Percentiles rank a stretch among this genome's conserved stretches.
Conservation (phyloP, 2,113 vertebrate species). For the Aspidoscelis tigris region DNA sequence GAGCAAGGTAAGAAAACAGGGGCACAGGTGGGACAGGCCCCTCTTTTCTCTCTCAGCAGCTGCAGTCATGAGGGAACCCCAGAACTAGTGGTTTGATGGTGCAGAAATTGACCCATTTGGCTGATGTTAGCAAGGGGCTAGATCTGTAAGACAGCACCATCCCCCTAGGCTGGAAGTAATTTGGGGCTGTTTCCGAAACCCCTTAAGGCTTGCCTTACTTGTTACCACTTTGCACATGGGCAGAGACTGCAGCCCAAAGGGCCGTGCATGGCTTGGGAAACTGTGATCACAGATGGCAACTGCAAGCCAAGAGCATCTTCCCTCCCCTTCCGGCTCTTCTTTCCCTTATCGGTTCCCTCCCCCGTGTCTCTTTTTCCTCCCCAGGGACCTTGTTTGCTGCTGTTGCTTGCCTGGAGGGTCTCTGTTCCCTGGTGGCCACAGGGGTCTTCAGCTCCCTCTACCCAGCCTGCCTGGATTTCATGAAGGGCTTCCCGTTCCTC, state of each 20-base stretch:
- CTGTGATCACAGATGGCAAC: too few relatives aligned
- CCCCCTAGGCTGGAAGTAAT: neutral
- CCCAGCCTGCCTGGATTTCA: constrained; percentile 87
- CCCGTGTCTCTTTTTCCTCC: neutral
- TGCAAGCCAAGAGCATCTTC: too few relatives aligned
- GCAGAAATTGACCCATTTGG: too few relatives aligned
- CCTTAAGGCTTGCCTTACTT: too few relatives aligned
- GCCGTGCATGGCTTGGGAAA: neutral
- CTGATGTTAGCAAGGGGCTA: neutral
- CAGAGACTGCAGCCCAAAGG: too few relatives aligned
- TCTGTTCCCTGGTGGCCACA: constrained; percentile 83
- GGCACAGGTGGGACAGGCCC: too few relatives aligned
- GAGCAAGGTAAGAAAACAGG: constrained; percentile 85
- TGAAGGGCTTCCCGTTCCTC: constrained; percentile 94
- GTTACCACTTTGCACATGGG: too few relatives aligned
- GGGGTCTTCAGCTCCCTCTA: constrained; percentile 91
- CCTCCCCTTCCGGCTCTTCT: too few relatives aligned
- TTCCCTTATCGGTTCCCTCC: too few relatives aligned
- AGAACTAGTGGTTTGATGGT: neutral
- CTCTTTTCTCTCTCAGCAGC: too few relatives aligned
- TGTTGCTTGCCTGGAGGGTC: constrained; percentile 86
- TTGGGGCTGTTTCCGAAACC: too few relatives aligned
- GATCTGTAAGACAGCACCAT: neutral
- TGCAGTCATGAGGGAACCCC: neutral
- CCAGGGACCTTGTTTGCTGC: constrained; percentile 92